These are phyloP conservation scores for Taphrorychus bicolor DNA, from an alignment of 2,888 invertebrate genomes.

Conservation along the genomic window DNA sequence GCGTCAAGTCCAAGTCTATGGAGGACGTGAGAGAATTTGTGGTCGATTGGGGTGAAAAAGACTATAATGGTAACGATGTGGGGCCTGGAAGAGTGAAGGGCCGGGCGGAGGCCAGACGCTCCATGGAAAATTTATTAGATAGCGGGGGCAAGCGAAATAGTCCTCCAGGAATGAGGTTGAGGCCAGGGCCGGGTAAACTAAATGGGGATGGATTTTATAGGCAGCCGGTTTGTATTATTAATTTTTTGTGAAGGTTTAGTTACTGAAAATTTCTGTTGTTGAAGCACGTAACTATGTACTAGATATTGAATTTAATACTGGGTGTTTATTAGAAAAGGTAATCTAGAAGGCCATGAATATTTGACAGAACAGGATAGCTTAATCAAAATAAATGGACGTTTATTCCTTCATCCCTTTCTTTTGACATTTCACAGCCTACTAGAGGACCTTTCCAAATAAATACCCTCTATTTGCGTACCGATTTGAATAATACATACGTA, in stretches of 20 bases:
- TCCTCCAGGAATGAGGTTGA: slow-evolving; percentile 10
- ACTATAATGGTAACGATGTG: slow-evolving; percentile 69
- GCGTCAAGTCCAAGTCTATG: slow-evolving; percentile 68
- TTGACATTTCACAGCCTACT: too few species aligned
- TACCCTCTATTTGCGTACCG: too few species aligned
- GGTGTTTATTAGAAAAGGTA: too few species aligned
- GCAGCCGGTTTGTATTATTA: slow-evolving; percentile 20
- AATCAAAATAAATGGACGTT: too few species aligned
- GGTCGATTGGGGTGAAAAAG: slow-evolving; percentile 62
- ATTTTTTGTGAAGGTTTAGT: neutral
- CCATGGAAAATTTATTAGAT: slow-evolving; percentile 74
- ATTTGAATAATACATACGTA: too few species aligned
- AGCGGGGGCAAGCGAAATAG: slow-evolving; percentile 54
- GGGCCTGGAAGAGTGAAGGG: slow-evolving; percentile 50
- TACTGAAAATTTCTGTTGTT: neutral
- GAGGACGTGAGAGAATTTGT: slow-evolving; percentile 75
- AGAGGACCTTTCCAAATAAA: too few species aligned
- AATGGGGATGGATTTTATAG: slow-evolving; percentile 17
- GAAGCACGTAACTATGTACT: too few species aligned
- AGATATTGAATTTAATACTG: too few species aligned
- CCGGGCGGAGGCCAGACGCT: slow-evolving; percentile 61
- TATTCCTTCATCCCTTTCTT: too few species aligned
- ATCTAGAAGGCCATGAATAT: too few species aligned
- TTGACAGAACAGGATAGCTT: too few species aligned
- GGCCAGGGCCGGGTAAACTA: slow-evolving; percentile 6